phyloP scores from a whole-genome alignment of 2,888 invertebrate genomes.

The Sclerodermus sp. region DNA sequence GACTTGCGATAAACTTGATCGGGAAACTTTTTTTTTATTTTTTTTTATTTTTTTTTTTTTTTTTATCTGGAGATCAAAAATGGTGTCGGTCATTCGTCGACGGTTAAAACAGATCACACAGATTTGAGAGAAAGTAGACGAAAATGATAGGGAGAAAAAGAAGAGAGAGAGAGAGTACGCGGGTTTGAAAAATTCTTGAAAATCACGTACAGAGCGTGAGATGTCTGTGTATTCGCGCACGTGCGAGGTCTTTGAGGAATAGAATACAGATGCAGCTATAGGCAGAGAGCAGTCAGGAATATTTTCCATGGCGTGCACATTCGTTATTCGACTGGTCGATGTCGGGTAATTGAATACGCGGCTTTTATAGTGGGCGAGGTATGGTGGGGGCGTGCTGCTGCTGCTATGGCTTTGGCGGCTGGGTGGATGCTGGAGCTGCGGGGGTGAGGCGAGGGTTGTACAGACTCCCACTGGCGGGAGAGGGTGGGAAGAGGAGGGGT shows the following conservation, averaged over 20 bases:
- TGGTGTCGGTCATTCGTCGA: too few species aligned
- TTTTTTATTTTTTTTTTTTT: too few species aligned
- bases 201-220: too few species aligned
- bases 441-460: slow-evolving; percentile 1
- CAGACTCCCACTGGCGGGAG: slow-evolving; percentile 2
- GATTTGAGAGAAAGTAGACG: too few species aligned
- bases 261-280: slow-evolving; percentile 1
- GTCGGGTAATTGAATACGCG: slow-evolving; percentile 47
- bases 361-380: slow-evolving; percentile 21
- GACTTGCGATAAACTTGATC: too few species aligned
- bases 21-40: too few species aligned
- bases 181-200: too few species aligned
- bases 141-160: too few species aligned
- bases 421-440: neutral
- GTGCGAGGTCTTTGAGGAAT: slow-evolving; percentile 3
- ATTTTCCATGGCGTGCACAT: slow-evolving; percentile 45
- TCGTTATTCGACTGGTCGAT: slow-evolving; percentile 46
- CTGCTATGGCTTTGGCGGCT: neutral
- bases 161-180: too few species aligned
- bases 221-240: too few species aligned
- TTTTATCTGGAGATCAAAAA: too few species aligned
- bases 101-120: too few species aligned
- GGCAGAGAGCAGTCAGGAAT: slow-evolving; percentile 14
- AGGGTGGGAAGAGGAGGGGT: slow-evolving; percentile 20
- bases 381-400: neutral